Conservation (phyloP, 2,113 vertebrate species). For the Athene cunicularia region DNA sequence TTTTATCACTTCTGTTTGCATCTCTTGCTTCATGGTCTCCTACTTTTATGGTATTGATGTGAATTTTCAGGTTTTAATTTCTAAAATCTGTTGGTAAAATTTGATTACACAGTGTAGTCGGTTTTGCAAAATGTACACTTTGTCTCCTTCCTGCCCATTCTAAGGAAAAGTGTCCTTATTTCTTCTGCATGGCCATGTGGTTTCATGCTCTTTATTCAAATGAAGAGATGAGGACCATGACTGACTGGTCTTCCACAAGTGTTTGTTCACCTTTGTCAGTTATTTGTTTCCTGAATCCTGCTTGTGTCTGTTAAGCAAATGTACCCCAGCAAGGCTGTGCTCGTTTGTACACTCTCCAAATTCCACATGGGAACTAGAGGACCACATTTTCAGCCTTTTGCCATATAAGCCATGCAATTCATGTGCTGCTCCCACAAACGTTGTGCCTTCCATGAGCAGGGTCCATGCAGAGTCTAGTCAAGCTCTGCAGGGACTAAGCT, state of each 20-base stretch:
- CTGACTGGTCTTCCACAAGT: not conserved
- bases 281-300: not conserved
- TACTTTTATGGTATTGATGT: not conserved
- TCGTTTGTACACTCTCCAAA: not conserved
- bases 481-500: not conserved
- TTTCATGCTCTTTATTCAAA: not conserved
- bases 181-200: not conserved
- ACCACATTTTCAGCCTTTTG: not conserved
- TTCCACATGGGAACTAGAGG: not conserved
- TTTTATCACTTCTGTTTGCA: not conserved
- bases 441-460: not conserved
- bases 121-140: not conserved
- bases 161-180: not conserved
- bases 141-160: not conserved
- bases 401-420: rapidly evolving
- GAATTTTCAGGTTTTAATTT: not conserved
- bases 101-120: not conserved
- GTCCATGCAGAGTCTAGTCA: not conserved
- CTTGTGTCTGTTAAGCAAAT: not conserved
- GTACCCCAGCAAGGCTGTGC: not conserved
- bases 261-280: not conserved
- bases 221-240: not conserved
- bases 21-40: not conserved
- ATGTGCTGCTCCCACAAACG: rapidly evolving
- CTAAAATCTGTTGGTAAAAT: not conserved